Evolutionary conservation across 2,797 vertebrate genomes (phyloP).

Genomic region (Sphenodon punctatus): DNA sequence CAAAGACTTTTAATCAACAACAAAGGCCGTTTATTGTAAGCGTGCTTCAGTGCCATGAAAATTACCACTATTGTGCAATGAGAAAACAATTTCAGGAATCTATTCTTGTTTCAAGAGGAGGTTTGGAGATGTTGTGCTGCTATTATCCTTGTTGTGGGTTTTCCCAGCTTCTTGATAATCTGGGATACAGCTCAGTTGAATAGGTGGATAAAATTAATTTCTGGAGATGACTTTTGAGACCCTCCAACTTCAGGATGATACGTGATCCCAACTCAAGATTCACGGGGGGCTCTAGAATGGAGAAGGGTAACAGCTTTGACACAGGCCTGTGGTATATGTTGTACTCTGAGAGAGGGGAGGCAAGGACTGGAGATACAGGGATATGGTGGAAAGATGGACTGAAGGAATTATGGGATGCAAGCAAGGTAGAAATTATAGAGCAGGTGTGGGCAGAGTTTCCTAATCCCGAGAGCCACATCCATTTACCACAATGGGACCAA

Average conservation of each 20-base stretch:
- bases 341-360: neutral
- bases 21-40: neutral
- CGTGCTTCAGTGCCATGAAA: neutral
- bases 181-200: neutral
- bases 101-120: neutral
- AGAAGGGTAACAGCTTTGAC: neutral
- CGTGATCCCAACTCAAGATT: neutral
- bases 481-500: too few relatives aligned
- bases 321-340: neutral
- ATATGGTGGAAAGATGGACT: neutral
- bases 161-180: neutral
- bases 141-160: neutral
- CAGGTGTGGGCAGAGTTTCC: too few relatives aligned
- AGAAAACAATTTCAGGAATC: neutral
- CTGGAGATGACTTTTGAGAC: neutral
- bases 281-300: neutral
- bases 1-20: neutral
- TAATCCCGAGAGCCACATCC: too few relatives aligned
- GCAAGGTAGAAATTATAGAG: neutral
- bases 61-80: neutral
- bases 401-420: neutral
- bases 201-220: neutral
- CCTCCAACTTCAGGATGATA: neutral
- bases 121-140: neutral
- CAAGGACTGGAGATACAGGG: neutral